Conservation (phyloP, 2,113 vertebrate species). For the Macquaria australasica region DNA sequence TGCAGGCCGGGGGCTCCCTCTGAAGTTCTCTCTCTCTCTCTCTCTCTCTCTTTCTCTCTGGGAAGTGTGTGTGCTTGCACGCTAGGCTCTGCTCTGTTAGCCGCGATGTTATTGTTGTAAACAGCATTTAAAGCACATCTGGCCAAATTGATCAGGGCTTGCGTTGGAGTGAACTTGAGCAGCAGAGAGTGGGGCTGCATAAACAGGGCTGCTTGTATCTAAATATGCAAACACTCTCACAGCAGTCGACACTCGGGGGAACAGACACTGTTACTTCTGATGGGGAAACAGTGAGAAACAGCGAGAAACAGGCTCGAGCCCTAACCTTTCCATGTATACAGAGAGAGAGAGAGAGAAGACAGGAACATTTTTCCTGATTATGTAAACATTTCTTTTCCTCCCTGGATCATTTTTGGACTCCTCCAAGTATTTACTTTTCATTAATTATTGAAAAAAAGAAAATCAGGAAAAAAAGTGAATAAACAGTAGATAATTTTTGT, state of each 20-base stretch:
- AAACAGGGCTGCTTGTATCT: conserved; percentile 90
- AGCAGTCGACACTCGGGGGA: conserved; percentile 88
- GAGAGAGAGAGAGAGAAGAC: conserved; percentile 58
- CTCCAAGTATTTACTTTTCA: conserved; percentile 95
- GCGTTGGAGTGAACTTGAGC: conserved; percentile 91
- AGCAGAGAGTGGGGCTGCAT: conserved; percentile 93
- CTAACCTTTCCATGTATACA: conserved; percentile 87
- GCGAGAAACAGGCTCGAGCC: conserved; percentile 85
- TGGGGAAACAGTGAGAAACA: conserved; percentile 85
- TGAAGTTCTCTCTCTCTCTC: conserved; percentile 66
- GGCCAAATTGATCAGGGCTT: conserved; percentile 93
- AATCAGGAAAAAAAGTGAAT: conserved; percentile 79
- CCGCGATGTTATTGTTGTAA: conserved; percentile 94
- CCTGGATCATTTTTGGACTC: conserved; percentile 89
- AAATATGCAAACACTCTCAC: conserved; percentile 95
- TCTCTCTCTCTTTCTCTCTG: conserved; percentile 13
- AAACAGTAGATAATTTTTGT: conserved; percentile 94
- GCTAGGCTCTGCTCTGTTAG: conserved; percentile 74
- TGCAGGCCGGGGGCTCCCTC: conserved; percentile 74
- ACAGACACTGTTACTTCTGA: conserved; percentile 91
- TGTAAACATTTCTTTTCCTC: conserved; percentile 94
- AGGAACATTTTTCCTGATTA: conserved; percentile 85
- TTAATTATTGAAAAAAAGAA: conserved; percentile 93
- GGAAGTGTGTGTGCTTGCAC: conserved; percentile 30
- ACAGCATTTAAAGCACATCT: conserved; percentile 95